Evolutionary conservation across 2,797 vertebrate genomes (phyloP).

Genomic region (Danio albolineatus): DNA sequence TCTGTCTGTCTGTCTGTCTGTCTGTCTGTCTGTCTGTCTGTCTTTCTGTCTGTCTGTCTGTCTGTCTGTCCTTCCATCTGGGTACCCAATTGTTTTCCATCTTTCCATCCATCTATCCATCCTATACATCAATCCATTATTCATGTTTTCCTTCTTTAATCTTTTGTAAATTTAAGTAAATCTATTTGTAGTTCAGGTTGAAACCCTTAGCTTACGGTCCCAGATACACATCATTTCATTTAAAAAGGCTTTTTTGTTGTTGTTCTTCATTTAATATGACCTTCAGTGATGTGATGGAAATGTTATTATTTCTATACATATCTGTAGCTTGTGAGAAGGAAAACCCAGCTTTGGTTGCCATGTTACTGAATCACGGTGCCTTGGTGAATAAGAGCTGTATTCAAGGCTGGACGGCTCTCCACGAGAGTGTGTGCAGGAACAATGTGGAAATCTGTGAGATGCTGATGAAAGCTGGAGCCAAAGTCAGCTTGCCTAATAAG

Average conservation of each 20-base stretch:
- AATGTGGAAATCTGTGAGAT: slow-evolving; percentile 90
- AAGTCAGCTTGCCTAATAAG: slow-evolving; percentile 81
- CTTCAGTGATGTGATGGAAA: slow-evolving; percentile 9
- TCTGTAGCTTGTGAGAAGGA: slow-evolving; percentile 88
- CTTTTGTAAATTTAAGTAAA: not conserved
- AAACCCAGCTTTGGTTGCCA: slow-evolving; percentile 78
- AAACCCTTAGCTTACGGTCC: not conserved
- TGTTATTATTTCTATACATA: not conserved
- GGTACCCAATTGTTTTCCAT: too few relatives aligned
- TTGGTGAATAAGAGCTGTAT: slow-evolving; percentile 85
- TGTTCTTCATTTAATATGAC: not conserved
- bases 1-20: too few relatives aligned
- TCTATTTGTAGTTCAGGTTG: not conserved
- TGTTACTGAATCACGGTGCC: slow-evolving; percentile 79
- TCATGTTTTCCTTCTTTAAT: too few relatives aligned
- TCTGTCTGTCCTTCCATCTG: too few relatives aligned
- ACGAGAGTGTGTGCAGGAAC: slow-evolving; percentile 85
- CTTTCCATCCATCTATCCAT: too few relatives aligned
- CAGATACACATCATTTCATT: too few relatives aligned
- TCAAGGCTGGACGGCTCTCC: slow-evolving; percentile 89
- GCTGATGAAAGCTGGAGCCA: slow-evolving; percentile 88
- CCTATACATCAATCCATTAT: too few relatives aligned
- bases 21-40: too few relatives aligned
- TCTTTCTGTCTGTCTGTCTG: too few relatives aligned
- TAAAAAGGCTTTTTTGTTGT: not conserved